Percentiles rank a stretch among this genome's conserved stretches.
Evolutionary conservation across 2,113 vertebrate genomes (phyloP).

Genomic region (Galeopterus variegatus): DNA sequence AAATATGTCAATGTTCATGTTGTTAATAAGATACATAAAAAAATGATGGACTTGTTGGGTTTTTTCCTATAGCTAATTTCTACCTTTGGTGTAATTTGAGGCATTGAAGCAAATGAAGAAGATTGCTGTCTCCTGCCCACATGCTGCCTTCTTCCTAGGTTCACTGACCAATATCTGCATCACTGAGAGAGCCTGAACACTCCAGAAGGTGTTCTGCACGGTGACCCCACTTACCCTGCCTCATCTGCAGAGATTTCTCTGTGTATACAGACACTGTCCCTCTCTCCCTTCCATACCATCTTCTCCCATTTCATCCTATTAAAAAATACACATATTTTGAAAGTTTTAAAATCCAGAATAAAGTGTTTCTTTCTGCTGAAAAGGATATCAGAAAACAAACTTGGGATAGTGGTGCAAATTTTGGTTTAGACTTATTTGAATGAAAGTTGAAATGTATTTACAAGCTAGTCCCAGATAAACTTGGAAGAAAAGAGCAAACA

Average conservation of each 20-base stretch:
- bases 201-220: neutral
- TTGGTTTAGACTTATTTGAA: neutral
- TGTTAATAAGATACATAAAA: neutral
- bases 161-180: too few relatives aligned
- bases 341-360: neutral
- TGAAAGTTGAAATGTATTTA: conserved; percentile 45
- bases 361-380: conserved; percentile 1
- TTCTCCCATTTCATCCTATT: neutral
- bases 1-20: neutral
- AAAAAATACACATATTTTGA: neutral
- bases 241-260: neutral
- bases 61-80: neutral
- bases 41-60: neutral
- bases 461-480: neutral
- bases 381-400: neutral
- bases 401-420: neutral
- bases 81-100: neutral
- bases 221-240: rapidly evolving
- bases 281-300: neutral
- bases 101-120: neutral
- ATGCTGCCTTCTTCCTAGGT: neutral
- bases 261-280: too few relatives aligned
- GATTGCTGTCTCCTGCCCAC: neutral
- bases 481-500: neutral
- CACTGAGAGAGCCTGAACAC: too few relatives aligned